Base-by-base conservation (phyloP, 92 coral and sea anemone species). In the Umimayanthus kanabou region DNA sequence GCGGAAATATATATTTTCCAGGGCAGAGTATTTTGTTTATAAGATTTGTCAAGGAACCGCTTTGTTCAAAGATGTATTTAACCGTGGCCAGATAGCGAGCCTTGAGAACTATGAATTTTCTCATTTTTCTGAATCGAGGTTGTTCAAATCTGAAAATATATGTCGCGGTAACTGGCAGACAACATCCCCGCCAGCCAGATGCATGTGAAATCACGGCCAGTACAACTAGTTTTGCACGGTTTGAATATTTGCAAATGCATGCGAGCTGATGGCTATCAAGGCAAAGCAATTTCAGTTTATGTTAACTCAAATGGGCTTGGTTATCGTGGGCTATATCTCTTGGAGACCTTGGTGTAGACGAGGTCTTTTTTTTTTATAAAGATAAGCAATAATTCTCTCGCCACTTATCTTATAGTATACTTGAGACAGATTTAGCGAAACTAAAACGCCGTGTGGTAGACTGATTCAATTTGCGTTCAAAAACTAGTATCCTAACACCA, bases 401-500 rank as follows among this genome's bases (percentile, higher is more conserved):
- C n/a, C 25, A 20, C 9, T 43, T 76, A 76, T 42, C 20, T 9
- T 42, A 22, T 13, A 20, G 42, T 9, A 16, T 78, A 10, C 70
- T 55, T 37, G 73, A 65, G 16, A 57, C 84, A 57, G 39, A 20
- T 58, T 58, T 22, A 39, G 39, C 71, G 43, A 57, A 6, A 30
- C 6, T 18, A 80, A 55, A 29, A 76, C 23, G 49, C 4, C 70
- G 45, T 81, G 58, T 66, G 42, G 29, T 58, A 66, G 15, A 39
- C 42, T n/a, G 4, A 40, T 29, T 82, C 37, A 71, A 26, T 67
- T 67, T 82, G 64, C 9, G 42, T 50, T 8, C 42, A 37, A 8
- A 29, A 70, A 9, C 43, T 33, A 40, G 29, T 39, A 50, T 49
- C 18, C 13, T 50, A 42, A 47, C 39, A 43, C 76, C 93, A 91